Base-by-base conservation (phyloP, 2,888 invertebrate genomes). In the Cheilosia scutellata region DNA sequence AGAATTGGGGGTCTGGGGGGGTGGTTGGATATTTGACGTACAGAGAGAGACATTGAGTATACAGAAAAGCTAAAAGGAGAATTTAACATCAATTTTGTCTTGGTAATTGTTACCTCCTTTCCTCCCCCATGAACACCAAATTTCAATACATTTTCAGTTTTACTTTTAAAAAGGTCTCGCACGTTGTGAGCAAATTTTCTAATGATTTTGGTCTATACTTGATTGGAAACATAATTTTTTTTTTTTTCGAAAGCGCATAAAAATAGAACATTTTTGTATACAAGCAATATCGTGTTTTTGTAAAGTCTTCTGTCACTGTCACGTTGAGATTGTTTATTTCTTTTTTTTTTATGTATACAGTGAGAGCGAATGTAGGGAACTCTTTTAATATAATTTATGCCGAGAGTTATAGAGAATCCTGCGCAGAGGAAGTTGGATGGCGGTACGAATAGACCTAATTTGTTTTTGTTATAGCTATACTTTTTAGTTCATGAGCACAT, bases 261-360 rank as follows among this genome's bases (percentile, higher is more conserved):
- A 75, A 75, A 75, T 75, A 75, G 77, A 70, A 33, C 1, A 40
- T 33, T 44, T 57, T 68, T 31, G 37, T 47, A 31, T 6, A 65
- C 55, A 20, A 27, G 31, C 13, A 68, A 65, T 37, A 27, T 58
- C 6, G 47, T 76, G 58, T 68, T 76, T 60, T 51, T 68, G 51
- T 75, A 60, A 40, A 31, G 31, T 60, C 31, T 58, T 42, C 53
- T 63, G 33, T 55, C 42, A 55, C n/a, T 63, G 51, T 72, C 53
- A 55, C 53, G 49, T 29, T 37, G 25, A 9, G 27, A 37, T 11
- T 37, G 44, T 29, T 62, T 53, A 33, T 29, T 25, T 27, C 11
- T 31, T 4, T 37, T 27, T 49, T 74, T n/a, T 75, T 37, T 37
- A 25, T 55, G 55, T 63, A 63, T 44, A 53, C 63, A 16, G 55